These are phyloP conservation scores for Spinibarbus caldwelli DNA, from an alignment of 2,797 vertebrate genomes.

Conservation along the genomic window DNA sequence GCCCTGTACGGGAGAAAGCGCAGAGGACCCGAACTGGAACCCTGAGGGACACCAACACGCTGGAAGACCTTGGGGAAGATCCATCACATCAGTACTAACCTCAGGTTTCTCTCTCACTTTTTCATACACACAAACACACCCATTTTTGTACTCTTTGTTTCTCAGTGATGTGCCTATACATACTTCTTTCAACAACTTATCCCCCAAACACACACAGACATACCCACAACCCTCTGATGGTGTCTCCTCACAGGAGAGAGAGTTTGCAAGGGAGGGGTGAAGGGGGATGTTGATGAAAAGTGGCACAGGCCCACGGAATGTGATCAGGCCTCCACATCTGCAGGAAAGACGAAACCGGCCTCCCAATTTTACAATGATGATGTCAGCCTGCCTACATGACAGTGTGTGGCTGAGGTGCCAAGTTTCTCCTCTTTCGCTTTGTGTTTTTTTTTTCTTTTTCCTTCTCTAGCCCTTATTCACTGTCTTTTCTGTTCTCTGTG, in stretches of 20 bases:
- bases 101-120: constrained; percentile 13
- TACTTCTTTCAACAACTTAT: constrained; percentile 26
- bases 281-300: constrained; percentile 93
- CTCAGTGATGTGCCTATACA: constrained; percentile 11
- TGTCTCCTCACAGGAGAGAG: constrained; percentile 59
- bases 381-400: constrained; percentile 91
- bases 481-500: constrained; percentile 64
- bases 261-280: constrained; percentile 67
- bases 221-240: constrained; percentile 39
- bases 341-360: constrained; percentile 88
- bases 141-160: constrained; percentile 11
- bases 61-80: constrained; percentile 32
- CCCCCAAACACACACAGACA: constrained; percentile 28
- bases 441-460: constrained; percentile 47
- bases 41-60: constrained; percentile 45
- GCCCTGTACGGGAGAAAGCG: constrained; percentile 43
- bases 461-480: constrained; percentile 56
- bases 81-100: constrained; percentile 13
- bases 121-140: constrained; percentile 1
- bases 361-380: constrained; percentile 95
- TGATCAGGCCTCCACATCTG: constrained; percentile 94
- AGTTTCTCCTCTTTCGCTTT: constrained; percentile 68
- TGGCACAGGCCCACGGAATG: constrained; percentile 93
- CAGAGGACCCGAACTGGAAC: constrained; percentile 45
- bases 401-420: constrained; percentile 81